Percentiles rank a stretch among this genome's conserved stretches.
phyloP scores from a whole-genome alignment of 64 coral and sea anemone species.

The Acropora tenuis region DNA sequence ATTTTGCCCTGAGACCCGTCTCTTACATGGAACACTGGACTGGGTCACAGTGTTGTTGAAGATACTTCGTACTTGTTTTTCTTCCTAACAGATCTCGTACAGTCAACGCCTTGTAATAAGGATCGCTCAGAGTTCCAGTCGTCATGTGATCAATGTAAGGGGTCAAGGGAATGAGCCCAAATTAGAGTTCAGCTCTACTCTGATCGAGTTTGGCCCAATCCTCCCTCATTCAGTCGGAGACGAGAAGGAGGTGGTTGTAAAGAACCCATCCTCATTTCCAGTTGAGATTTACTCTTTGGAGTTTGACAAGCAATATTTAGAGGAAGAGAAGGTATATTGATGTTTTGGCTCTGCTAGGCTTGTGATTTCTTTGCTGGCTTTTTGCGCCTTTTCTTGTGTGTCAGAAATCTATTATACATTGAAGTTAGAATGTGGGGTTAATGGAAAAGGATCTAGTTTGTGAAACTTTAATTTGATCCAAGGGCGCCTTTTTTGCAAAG shows the following conservation, averaged over 20 bases:
- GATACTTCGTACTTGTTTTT: too few species aligned
- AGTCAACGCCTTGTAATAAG: slow-evolving; percentile 79
- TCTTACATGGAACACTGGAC: too few species aligned
- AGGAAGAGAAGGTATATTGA: slow-evolving; percentile 91
- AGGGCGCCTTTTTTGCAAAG: too few species aligned
- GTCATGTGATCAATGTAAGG: slow-evolving; percentile 77
- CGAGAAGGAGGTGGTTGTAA: slow-evolving; percentile 84
- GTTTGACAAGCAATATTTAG: slow-evolving; percentile 98
- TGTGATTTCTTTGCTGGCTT: not conserved
- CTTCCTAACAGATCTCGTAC: slow-evolving; percentile 62
- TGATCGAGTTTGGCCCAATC: slow-evolving; percentile 95
- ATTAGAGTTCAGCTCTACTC: slow-evolving; percentile 89
- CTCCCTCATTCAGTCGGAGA: slow-evolving; percentile 94
- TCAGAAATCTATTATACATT: not conserved
- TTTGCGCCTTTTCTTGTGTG: not conserved
- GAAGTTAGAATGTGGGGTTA: too few species aligned
- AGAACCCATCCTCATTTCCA: slow-evolving; percentile 90
- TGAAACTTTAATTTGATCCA: too few species aligned
- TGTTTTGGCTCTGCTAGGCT: not conserved
- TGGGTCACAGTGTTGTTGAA: too few species aligned
- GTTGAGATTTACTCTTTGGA: slow-evolving; percentile 96
- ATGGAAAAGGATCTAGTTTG: too few species aligned
- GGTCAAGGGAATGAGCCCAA: slow-evolving; percentile 94
- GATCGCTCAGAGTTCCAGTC: slow-evolving; percentile 89
- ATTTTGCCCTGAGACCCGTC: too few species aligned